These are phyloP conservation scores for Phymorhynchus buccinoides DNA, from an alignment of 1,140 invertebrate genomes.

Conservation along the genomic window DNA sequence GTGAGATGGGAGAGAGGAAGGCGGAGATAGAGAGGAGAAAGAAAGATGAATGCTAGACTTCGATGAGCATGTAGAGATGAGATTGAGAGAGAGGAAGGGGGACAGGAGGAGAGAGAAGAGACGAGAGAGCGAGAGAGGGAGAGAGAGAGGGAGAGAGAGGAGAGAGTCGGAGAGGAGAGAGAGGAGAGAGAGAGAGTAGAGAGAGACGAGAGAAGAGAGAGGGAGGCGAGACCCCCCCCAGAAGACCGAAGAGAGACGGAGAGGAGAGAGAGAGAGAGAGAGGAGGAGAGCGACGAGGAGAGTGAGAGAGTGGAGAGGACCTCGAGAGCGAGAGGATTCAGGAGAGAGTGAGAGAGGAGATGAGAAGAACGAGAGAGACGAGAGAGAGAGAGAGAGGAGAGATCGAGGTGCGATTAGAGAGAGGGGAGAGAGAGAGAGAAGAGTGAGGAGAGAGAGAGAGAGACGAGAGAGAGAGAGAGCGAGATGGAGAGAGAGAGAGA, in stretches of 20 bases:
- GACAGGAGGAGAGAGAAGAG: no score
- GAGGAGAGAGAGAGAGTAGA: no score
- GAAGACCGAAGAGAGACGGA: no score
- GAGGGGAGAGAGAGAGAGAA: no score
- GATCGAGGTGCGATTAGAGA: background rate
- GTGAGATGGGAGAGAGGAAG: conserved; percentile 1
- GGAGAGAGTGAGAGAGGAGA: conserved; percentile 34
- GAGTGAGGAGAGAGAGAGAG: no score
- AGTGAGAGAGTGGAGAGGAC: background rate
- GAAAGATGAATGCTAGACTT: conserved; percentile 4
- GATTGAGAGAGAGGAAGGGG: no score
- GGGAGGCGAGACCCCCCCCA: background rate
- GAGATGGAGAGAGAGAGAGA: no score
- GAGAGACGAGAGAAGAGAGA: background rate
- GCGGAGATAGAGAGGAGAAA: background rate
- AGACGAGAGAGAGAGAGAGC: no score
- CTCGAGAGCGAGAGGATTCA: no score
- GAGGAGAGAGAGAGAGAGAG: background rate
- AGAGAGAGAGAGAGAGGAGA: background rate
- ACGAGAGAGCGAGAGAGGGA: no score
- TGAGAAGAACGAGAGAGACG: background rate
- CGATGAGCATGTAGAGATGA: background rate
- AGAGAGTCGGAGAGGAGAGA: no score
- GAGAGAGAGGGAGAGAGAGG: no score
- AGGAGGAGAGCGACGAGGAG: conserved; percentile 1